Evolutionary conservation across 1,140 invertebrate species (phyloP), one percentile per base, ranked within the genome.

Genomic region (Caligus rogercresseyi): DNA sequence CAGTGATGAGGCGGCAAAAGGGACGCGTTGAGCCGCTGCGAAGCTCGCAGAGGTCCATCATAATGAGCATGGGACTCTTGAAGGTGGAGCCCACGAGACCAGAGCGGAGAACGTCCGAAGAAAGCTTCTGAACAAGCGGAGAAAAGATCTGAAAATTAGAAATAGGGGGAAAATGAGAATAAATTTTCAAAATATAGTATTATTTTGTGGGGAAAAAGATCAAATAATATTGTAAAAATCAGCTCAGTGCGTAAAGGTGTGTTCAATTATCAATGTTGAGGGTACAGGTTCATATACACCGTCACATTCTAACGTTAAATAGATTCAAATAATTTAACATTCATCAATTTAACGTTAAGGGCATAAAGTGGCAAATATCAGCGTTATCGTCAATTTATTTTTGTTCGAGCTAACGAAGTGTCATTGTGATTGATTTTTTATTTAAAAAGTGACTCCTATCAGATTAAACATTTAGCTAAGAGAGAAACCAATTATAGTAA

Each of bases 21-120:
- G 61, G 61, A 3, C 61, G 3, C 1, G 16, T 24, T 1, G 1
- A 19, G 4, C 51, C 24, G 21, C 16, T 20, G 4, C 25, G 21
- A 14, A 63, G 15, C 19, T 63, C 61, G n/a, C 52, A 59, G 4
- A 63, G 61, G 1, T 63, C 51, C 13, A 19, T 56, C 52, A 63
- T 18, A 14, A 53, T 51, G 13, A 63, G 25, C 15, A 63, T 23
- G 1, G 61, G 54, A 53, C 24, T 25, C 57, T 43, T 60, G 57
- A 25, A 60, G 21, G 24, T 60, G 57, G 57, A 25, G 26, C 26
- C 57, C 13, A 60, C 57, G 13, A 60, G 18, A 3, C 57, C 26
- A 1, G 57, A 60, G n/a, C 18, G 18, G 15, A 21, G 24, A 31
- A 25, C 57, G 7, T 60, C 57, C 2, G 26, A 13, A 2, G 25